Percentiles rank a stretch among this genome's conserved stretches.
phyloP scores from a whole-genome alignment of 2,888 invertebrate genomes.

The Zele albiditarsus region DNA sequence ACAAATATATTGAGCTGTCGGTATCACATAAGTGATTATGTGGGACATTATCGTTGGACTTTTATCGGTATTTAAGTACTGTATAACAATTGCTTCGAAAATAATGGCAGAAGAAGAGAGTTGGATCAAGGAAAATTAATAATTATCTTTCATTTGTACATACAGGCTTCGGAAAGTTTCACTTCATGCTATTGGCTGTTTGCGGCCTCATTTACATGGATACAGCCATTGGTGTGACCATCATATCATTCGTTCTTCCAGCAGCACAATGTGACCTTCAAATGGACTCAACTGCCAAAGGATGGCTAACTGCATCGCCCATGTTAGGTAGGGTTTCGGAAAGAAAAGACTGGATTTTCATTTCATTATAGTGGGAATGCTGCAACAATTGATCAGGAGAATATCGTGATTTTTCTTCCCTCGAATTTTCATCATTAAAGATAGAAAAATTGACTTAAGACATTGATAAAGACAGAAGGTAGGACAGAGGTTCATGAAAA shows the following conservation, averaged over 20 bases:
- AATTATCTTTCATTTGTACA: background rate
- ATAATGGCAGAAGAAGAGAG: no score
- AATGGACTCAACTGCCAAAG: slow-evolving; percentile 72
- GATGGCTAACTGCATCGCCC: slow-evolving; percentile 71
- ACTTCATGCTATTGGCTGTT: slow-evolving; percentile 73
- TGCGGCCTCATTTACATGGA: slow-evolving; percentile 76
- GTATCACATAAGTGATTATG: no score
- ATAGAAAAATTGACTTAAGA: no score
- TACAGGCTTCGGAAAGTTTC: slow-evolving; percentile 75
- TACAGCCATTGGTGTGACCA: slow-evolving; percentile 75
- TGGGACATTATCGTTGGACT: background rate
- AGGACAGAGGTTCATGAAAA: no score
- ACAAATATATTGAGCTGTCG: no score
- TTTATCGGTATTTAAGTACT: no score
- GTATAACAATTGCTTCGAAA: no score
- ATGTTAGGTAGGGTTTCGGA: slow-evolving; percentile 73
- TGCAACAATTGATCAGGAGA: no score
- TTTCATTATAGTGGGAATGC: no score
- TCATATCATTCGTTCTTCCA: slow-evolving; percentile 75
- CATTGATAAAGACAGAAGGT: no score
- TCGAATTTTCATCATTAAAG: no score
- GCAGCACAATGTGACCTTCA: slow-evolving; percentile 74
- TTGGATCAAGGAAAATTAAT: background rate
- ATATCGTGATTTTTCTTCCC: no score
- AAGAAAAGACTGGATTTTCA: background rate